Evolutionary conservation across 2,113 vertebrate species (phyloP), one percentile per base, ranked within the genome.

Genomic region (Struthio camelus): DNA sequence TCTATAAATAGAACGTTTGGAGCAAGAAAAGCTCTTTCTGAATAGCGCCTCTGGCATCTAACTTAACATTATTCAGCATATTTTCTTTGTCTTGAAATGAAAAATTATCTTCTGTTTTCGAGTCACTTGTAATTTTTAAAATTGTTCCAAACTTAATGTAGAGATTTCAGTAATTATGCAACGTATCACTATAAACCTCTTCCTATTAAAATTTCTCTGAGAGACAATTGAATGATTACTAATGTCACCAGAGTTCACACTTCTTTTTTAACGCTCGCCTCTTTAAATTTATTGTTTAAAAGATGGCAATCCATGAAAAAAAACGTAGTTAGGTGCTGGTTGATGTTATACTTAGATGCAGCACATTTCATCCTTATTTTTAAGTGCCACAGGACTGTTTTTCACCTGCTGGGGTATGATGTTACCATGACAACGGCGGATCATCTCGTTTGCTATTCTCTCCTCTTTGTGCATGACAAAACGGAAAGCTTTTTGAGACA

Each of bases 361-460:
- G 64, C 13, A 56, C 66, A 17, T 78, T 79, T 61, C 75, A 80
- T 81, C 67, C 76, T 76, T n/a, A 30, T 62, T 28, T 73, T 78
- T 4, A 10, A 69, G 87, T 76, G 67, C 69, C 65, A 87, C 66
- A 22, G 94, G 97, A 59, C 42, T n/a, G 79, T 62, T 79, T 65
- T 86, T 88, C 95, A 97, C 97, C 97, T 98, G 97, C 90, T 24
- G 76, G n/a, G 85, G 79, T 93, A 46, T 10, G 92, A 1, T 0
- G 96, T 97, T 96, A 0, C 92, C 94, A 91, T 97, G 97, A 23
- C 96, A 94, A 96, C 97, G 4, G 32, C 11, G 38, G 88, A n/a
- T 77, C 36, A 11, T 77, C 64, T 78, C 42, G 65, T 85, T 30
- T 59, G 80, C 95, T 34, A 11, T 53, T 23, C 91, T 62, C 30